Conservation (phyloP, 2,113 vertebrate genomes). For the Himantopus leucocephalus region DNA sequence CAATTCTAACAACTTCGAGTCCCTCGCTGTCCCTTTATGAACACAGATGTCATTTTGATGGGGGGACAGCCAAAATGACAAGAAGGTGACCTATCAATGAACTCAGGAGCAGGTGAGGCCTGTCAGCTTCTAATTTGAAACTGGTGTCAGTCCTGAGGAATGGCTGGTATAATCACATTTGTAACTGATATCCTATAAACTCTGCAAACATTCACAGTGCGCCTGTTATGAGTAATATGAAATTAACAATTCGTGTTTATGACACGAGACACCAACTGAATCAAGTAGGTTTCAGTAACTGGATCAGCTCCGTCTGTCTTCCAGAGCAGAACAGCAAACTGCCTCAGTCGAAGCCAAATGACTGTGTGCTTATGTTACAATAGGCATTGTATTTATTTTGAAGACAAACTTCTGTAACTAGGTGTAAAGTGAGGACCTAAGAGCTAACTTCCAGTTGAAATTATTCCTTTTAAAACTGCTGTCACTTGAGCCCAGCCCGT, state of each 20-base stretch:
- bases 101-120: constrained; percentile 82
- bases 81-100: constrained; percentile 83
- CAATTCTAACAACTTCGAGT: constrained; percentile 61
- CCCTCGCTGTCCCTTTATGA: constrained; percentile 65
- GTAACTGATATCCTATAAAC: constrained; percentile 74
- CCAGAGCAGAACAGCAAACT: not conserved
- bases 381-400: constrained; percentile 1
- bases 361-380: constrained; percentile 3
- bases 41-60: constrained; percentile 75
- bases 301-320: not conserved
- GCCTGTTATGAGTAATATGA: constrained; percentile 48
- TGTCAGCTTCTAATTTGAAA: constrained; percentile 85
- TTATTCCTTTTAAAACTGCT: not conserved
- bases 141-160: constrained; percentile 77
- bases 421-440: not conserved
- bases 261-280: constrained; percentile 57
- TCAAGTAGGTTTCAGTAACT: constrained; percentile 37
- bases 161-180: constrained; percentile 76
- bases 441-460: not conserved
- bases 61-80: constrained; percentile 63
- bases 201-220: constrained; percentile 56
- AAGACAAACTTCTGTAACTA: not conserved
- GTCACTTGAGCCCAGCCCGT: not conserved
- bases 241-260: constrained; percentile 67
- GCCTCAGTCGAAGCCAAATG: not conserved